Base-by-base conservation (phyloP, 2,888 invertebrate genomes). In the Lobophora halterata region DNA sequence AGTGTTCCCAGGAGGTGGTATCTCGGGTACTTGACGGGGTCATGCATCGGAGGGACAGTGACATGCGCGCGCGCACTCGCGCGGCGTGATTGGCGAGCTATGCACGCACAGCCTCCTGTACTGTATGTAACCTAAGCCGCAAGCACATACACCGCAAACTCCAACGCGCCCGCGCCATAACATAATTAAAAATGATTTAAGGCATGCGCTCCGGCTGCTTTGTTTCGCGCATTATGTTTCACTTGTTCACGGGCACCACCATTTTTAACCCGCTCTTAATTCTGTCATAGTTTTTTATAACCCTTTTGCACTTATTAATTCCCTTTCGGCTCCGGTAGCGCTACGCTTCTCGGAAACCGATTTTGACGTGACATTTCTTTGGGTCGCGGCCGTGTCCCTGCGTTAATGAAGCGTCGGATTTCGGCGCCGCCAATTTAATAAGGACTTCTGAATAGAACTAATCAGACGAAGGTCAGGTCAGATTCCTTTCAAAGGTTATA, bases 161-260 rank as follows among this genome's bases (percentile, higher is more conserved):
- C 57, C 58, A 56, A 58, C 64, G 52, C 61, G 58, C 61, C 58
- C 71, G 71, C 83, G 83, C 87, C 87, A 87, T 87, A 87, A 87
- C 87, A 87, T 87, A 87, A 87, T 87, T 87, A 87, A 87, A 87
- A 87, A 86, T 87, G 87, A 87, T 87, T 87, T 87, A 87, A 83
- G 74, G 83, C 85, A 83, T 86, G 85, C 85, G 87, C 85, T 80
- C 79, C 86, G 87, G 82, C 87, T 86, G 87, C 86, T 86, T 87
- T 87, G 85, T 87, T 87, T 87, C 86, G 83, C 87, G 87, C 87
- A 78, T 87, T 83, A 83, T 87, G 80, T 87, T 87, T 86, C 86
- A 85, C 85, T 81, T 86, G 87, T 86, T 83, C 80, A 74, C 83
- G 79, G 69, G 70, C 71, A 71, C 76, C 71, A 69, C 68, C 73